phyloP scores from a whole-genome alignment of 1,140 invertebrate genomes.

The Bombus consobrinus region DNA sequence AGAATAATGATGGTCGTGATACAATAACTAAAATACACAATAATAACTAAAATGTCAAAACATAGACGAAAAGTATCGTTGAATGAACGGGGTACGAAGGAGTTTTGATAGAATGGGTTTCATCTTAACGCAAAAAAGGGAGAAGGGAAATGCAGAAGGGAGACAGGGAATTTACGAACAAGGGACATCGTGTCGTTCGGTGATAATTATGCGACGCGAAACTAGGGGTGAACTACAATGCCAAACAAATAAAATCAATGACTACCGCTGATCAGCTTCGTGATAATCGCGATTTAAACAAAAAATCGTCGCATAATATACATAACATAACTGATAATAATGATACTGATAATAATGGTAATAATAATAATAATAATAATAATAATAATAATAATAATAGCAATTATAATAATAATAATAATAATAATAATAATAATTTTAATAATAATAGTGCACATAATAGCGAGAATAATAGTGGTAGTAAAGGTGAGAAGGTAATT shows the following conservation, averaged over 20 bases:
- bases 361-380: constrained; percentile 8
- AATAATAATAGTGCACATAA: constrained; percentile 67
- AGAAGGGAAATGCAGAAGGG: background rate
- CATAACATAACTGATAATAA: constrained; percentile 60
- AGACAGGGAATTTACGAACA: background rate
- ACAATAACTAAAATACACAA: constrained; percentile 56
- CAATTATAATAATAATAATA: no score
- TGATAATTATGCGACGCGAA: background rate
- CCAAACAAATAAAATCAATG: background rate
- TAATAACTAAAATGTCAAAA: constrained; percentile 51
- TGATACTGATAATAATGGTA: constrained; percentile 37
- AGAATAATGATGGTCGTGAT: constrained; percentile 58
- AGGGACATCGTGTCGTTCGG: background rate
- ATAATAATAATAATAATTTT: constrained; percentile 48
- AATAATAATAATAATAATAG: background rate
- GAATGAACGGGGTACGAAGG: background rate
- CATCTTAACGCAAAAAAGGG: background rate
- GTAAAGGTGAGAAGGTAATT: constrained; percentile 51
- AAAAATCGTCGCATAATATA: constrained; percentile 46
- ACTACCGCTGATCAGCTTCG: background rate
- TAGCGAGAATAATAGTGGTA: constrained; percentile 62
- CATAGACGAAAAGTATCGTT: background rate
- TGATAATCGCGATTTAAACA: background rate
- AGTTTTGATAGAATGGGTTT: background rate
- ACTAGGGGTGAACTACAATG: background rate